Conservation (phyloP, 1,140 invertebrate genomes). For the Teleopsis dalmanni region DNA sequence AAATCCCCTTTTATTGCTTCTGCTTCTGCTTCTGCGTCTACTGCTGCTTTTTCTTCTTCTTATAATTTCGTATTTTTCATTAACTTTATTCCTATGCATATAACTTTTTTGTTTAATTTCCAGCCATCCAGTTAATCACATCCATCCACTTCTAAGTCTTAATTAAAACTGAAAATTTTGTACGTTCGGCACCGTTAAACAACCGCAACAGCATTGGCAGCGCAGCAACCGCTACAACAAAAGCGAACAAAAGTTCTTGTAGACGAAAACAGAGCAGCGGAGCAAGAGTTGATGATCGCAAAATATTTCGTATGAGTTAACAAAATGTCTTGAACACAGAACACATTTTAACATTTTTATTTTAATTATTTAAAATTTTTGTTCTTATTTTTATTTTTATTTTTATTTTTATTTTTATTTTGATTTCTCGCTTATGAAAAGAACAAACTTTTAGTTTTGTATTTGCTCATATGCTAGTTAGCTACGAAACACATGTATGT, state of each 20-base stretch:
- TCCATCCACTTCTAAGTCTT: conserved; percentile 43
- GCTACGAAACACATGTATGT: not conserved
- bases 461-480: not conserved
- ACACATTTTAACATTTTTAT: not conserved
- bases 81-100: not conserved
- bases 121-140: conserved; percentile 44
- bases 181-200: not conserved
- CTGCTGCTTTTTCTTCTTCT: conserved; percentile 4
- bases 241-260: too few relatives aligned
- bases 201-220: conserved; percentile 8
- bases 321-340: too few relatives aligned
- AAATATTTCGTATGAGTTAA: too few relatives aligned
- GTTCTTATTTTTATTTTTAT: not conserved
- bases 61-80: conserved; percentile 7
- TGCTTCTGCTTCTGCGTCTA: not conserved
- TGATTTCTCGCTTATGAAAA: not conserved
- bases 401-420: not conserved
- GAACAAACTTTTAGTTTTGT: not conserved
- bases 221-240: too few relatives aligned
- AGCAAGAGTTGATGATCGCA: too few relatives aligned
- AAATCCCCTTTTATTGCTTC: too few relatives aligned
- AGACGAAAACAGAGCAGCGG: too few relatives aligned
- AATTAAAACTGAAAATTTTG: conserved; percentile 42
- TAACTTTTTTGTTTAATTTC: conserved; percentile 21
- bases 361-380: not conserved